Base-by-base conservation (phyloP, 2,113 vertebrate genomes). In the Sapajus apella region DNA sequence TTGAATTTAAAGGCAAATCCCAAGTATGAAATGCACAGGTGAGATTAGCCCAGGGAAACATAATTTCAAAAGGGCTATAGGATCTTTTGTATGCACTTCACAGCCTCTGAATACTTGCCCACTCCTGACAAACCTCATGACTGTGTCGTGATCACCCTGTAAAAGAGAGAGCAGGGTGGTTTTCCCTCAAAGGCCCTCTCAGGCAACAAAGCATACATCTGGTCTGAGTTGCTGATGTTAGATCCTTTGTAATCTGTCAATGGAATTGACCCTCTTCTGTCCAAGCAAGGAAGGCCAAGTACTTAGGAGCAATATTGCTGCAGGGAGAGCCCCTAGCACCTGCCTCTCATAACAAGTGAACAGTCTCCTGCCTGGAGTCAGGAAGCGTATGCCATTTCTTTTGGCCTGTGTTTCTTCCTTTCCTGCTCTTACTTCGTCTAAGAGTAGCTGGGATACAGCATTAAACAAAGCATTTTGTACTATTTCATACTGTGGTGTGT, bases 311-410 rank as follows among this genome's bases (percentile, higher is more conserved):
- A 21, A 10, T 12, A 37, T 1, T 0, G 6, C 0, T 25, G 4
- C 4, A 70, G 61, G 12, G 16, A 68, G 5, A 45, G 30, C 11
- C 27, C 37, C 37, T 20, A 18, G 30, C 8, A 35, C 10, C 45
- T 37, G 55, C 13, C 12, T 55, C 1, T 6, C 6, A 18, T 0
- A 0, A 10, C 2, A 77, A 8, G 20, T 6, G 27, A 25, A 5
- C 18, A 14, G 20, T 4, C 45, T 30, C 14, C 77, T 5, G 50
- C 4, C 17, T 12, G 8, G 35, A 40, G 37, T 45, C 47, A 56
- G 50, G 27, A 23, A 30, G 43, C 5, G 7, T 23, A 1, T 20
- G 1, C 9, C 14, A 20, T 56, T 37, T 47, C n/a, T 55, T 58
- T 27, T 43, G 75, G 3, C 55, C 32, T 27, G 8, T 0, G 0